Conservation (phyloP, 2,797 vertebrate genomes). For the Molossus molossus region DNA sequence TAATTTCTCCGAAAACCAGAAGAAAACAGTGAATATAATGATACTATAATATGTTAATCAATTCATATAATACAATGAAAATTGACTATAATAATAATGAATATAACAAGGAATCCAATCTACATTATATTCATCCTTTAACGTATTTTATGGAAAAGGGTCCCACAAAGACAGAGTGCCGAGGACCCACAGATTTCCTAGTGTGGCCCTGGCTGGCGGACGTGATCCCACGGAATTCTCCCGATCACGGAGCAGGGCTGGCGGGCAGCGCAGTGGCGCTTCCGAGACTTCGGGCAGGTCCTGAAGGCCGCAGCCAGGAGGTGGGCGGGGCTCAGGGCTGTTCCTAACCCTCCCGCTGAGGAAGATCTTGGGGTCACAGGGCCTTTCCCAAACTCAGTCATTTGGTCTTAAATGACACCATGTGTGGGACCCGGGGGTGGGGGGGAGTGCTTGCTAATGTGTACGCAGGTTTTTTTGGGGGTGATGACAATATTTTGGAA, state of each 20-base stretch:
- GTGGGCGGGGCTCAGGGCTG: neutral
- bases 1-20: conserved; percentile 18
- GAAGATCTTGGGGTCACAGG: neutral
- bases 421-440: neutral
- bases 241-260: neutral
- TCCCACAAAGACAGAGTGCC: neutral
- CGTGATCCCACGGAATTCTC: neutral
- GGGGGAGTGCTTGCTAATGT: neutral
- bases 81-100: neutral
- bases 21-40: neutral
- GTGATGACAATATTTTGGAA: conserved; percentile 48
- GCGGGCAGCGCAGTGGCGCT: neutral
- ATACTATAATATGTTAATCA: neutral
- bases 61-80: conserved; percentile 44
- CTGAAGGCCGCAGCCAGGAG: neutral
- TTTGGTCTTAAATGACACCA: neutral
- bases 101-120: neutral
- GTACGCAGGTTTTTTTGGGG: neutral
- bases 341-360: neutral
- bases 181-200: neutral
- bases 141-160: neutral
- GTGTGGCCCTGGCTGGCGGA: neutral
- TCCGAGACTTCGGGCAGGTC: neutral
- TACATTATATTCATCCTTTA: neutral
- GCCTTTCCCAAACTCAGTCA: neutral